A percentile compares a stretch with the other conserved stretches of the same genome.
Conservation (phyloP, 2,113 vertebrate genomes). For the Herpailurus yagouaroundi region DNA sequence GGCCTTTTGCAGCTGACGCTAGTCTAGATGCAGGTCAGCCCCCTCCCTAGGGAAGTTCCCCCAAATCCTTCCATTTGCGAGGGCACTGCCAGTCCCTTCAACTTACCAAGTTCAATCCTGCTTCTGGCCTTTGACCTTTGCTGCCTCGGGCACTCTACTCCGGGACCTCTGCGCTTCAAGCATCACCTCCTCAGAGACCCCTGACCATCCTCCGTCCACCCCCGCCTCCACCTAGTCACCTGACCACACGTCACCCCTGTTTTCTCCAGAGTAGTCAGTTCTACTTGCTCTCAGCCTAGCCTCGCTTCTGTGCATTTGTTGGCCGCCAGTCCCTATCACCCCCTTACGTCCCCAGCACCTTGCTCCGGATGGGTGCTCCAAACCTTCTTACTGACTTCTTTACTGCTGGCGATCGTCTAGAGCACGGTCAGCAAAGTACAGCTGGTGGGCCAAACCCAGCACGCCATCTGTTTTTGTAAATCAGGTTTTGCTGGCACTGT, state of each 20-base stretch:
- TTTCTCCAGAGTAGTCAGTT: neutral
- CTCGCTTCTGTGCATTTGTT: neutral
- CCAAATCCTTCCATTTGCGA: neutral
- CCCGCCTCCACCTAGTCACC: fast-evolving
- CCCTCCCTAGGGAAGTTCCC: neutral
- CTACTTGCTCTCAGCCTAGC: neutral
- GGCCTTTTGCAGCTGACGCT: neutral
- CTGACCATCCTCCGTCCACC: neutral
- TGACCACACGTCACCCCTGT: too few species aligned
- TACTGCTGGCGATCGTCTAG: neutral
- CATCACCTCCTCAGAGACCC: neutral
- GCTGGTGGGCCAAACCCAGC: neutral
- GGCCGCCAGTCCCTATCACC: neutral
- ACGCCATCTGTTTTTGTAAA: neutral
- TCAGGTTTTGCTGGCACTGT: neutral
- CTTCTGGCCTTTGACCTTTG: neutral
- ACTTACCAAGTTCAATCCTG: neutral
- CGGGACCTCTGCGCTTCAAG: neutral
- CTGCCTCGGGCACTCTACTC: neutral
- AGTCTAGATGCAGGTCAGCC: neutral
- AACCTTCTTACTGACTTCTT: neutral
- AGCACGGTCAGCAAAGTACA: neutral
- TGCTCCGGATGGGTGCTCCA: neutral
- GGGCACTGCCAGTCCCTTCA: neutral
- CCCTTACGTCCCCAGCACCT: neutral